Evolutionary conservation across 2,888 invertebrate genomes (phyloP), one percentile per base, ranked within the genome.

Genomic region (Himalopsyche tibetana): DNA sequence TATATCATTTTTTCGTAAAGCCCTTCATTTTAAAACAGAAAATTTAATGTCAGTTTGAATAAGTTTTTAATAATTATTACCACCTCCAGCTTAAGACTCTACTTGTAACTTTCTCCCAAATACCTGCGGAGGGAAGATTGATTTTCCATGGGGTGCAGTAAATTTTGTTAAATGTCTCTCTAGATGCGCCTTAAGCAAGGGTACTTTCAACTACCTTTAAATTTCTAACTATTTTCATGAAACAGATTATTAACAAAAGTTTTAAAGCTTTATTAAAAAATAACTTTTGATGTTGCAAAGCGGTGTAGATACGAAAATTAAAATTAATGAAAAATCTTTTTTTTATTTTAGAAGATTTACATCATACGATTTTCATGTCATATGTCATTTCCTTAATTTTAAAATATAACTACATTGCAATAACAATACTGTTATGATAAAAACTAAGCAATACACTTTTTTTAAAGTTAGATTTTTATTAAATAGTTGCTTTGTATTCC

Each of bases 81-180:
- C 19, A 15, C 28, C 63, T 63, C 63, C 4, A 9, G 63, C 63
- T 63, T 19, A 63, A 63, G 12, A 51, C 63, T 19, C 19, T 56
- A 56, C 56, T 28, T 63, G 63, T 63, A 63, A 63, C 63, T 63
- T 63, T 19, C 63, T 4, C 28, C 6, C 19, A 63, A 63, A 63
- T 63, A 19, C 63, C 63, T 42, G 51, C 42, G 17, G 51, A 81
- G 55, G 82, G 45, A 84, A 87, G 87, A 87, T 84, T 84, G 87
- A 87, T 87, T 84, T 84, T 69, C 84, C 87, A 28, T 45, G 45
- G 87, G 87, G 87, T 63, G 86, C 80, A 83, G 80, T 87, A 84
- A 84, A 87, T 87, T 87, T 84, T 55, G 84, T 82, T 86, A 87
- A 87, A 85, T 82, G 84, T 82, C 84, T 86, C 86, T 80, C 38